A percentile compares a stretch with the other conserved stretches of the same genome.
Evolutionary conservation across 2,113 vertebrate genomes (phyloP).

Genomic region (Gyps fulvus): DNA sequence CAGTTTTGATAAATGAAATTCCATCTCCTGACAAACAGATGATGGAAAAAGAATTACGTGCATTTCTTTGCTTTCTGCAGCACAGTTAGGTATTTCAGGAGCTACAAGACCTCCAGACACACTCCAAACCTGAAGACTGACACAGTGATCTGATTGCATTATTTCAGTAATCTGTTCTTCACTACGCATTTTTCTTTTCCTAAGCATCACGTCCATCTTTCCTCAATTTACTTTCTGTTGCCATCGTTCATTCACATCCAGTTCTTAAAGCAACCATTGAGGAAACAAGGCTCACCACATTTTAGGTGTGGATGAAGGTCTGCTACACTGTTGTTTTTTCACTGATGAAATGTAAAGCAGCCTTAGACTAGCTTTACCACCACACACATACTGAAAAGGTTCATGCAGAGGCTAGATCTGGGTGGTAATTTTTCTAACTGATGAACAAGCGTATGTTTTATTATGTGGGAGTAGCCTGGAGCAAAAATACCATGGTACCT

Average conservation of each 20-base stretch:
- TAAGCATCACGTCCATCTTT: background rate
- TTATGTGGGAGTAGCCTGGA: background rate
- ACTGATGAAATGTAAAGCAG: background rate
- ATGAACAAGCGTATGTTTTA: background rate
- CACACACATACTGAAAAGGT: background rate
- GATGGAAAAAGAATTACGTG: background rate
- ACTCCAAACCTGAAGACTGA: background rate
- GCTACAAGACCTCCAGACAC: background rate
- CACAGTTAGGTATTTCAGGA: background rate
- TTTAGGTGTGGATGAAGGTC: background rate
- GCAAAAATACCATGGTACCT: background rate
- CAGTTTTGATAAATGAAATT: background rate
- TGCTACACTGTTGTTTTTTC: background rate
- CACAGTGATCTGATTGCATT: background rate
- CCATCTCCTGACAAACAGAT: background rate
- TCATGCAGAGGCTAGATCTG: background rate
- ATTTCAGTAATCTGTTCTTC: background rate
- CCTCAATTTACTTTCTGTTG: background rate
- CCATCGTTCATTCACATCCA: background rate
- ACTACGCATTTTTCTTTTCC: background rate
- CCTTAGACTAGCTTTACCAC: background rate
- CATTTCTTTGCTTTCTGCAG: background rate
- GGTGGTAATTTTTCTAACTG: background rate
- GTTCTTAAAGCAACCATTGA: background rate
- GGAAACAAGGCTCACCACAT: background rate